Conservation (phyloP, 1,140 invertebrate genomes). For the Cotesia typhae region DNA sequence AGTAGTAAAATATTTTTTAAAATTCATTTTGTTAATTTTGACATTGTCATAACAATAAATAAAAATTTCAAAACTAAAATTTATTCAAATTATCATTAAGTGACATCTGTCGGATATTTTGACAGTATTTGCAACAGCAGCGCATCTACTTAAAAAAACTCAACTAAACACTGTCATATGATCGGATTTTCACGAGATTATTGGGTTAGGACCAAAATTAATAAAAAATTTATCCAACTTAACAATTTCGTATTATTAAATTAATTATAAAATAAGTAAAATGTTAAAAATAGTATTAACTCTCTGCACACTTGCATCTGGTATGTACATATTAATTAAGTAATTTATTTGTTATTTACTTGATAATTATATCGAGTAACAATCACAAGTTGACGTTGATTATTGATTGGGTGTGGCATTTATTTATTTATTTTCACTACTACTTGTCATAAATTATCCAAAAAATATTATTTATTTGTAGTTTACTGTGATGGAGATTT, state of each 20-base stretch:
- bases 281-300: slow-evolving; percentile 34
- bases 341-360: slow-evolving; percentile 1
- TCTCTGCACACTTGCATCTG: slow-evolving; percentile 25
- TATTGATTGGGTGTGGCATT: slow-evolving; percentile 32
- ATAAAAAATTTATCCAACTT: slow-evolving; percentile 6
- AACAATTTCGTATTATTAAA: slow-evolving; percentile 14
- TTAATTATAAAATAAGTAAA: slow-evolving; percentile 22
- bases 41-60: too few relatives aligned
- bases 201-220: slow-evolving; percentile 34
- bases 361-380: neutral
- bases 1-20: too few relatives aligned
- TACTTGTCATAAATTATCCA: neutral
- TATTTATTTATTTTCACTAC: neutral
- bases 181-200: slow-evolving; percentile 24
- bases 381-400: neutral
- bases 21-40: too few relatives aligned
- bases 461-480: slow-evolving; percentile 55
- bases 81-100: too few relatives aligned
- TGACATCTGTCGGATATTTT: too few relatives aligned
- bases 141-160: neutral
- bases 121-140: neutral
- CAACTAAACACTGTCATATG: slow-evolving; percentile 37
- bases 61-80: too few relatives aligned
- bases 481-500: slow-evolving; percentile 75
- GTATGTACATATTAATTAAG: slow-evolving; percentile 24